Base-by-base conservation (phyloP, 2,113 vertebrate species). In the Dolichallabes microphthalmus region DNA sequence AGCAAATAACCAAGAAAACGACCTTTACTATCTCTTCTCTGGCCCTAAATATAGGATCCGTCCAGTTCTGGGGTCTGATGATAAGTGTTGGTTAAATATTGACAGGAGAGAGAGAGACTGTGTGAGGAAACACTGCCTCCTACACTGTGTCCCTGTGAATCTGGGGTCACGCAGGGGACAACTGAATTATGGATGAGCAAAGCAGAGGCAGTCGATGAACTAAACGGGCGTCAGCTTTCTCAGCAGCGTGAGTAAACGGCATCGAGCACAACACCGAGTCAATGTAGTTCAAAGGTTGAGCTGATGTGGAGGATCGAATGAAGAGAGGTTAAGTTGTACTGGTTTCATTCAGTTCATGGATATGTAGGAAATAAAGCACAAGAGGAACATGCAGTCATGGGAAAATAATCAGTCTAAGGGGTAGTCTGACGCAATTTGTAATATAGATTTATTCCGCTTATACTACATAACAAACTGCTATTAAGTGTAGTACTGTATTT, bases 161-260 rank as follows among this genome's bases (percentile, higher is more conserved):
- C 71, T 3, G 82, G 86, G 92, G 93, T 93, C 91, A 89, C 58
- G 22, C 58, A 82, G 88, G 88, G 87, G 90, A 87, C 91, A 90
- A 86, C 76, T 93, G 85, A 91, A 93, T 93, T 92, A 93, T 91
- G 83, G 90, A 94, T 93, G 91, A 93, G 87, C 61, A 57, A 81
- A 82, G 86, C 86, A 86, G 85, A 88, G 75, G 82, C 88, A 80
- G 86, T 79, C 52, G 11, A 85, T 68, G 89, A 91, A 92, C 88
- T 87, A 87, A 82, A 86, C 19, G 32, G 50, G 86, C 84, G 52
- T 82, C 81, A 78, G 39, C 81, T 87, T 86, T 87, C 71, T 17
- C 73, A 82, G 66, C 13, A 77, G 74, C 10, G 17, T 25, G 58
- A 61, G 73, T 32, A 75, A 82, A 73, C 30, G 22, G 39, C 66